Base-by-base conservation (phyloP, 2,797 vertebrate species). In the Sciaenops ocellatus region DNA sequence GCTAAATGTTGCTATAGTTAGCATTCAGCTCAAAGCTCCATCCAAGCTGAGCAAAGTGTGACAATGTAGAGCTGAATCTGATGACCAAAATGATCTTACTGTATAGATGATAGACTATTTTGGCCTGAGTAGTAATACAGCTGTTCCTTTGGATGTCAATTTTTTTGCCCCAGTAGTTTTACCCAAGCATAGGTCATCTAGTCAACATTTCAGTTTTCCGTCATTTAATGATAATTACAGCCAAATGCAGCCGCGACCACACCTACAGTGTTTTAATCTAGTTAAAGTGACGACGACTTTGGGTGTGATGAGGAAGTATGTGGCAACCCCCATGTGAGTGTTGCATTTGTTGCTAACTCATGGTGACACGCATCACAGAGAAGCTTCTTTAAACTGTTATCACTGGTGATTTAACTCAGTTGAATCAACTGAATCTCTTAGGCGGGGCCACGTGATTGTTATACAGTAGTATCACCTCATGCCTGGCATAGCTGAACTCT, bases 371-470 rank as follows among this genome's bases (percentile, higher is more conserved):
- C 8, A 16, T 59, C 44, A 28, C 18, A 22, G 22, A 13, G 20
- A 69, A 44, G 17, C 16, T 26, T 64, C 17, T 61, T 78, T 22
- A 64, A 67, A 77, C 5, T 9, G 8, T 38, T 38, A 55, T 66
- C 30, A 55, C 16, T 22, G 16, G 28, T 38, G 34, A 17, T 41
- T 46, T 2, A 11, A 42, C 1, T 9, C 5, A 1, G 2, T 15
- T 63, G 6, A 55, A 52, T 50, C 16, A 18, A 22, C 3, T 16
- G 44, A 56, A 11, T 57, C 26, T 34, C 24, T 69, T 28, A 17
- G 74, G 56, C 55, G 51, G 30, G 22, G 20, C 20, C 8, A 20
- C 54, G 24, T 17, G 0, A 2, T 66, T 44, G 22, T 54, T 57
- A 26, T 24, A 28, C 48, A 56, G 20, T 18, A 13, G 42, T 46